Evolutionary conservation across 2,113 vertebrate species (phyloP).

Genomic region (Vicugna pacos): DNA sequence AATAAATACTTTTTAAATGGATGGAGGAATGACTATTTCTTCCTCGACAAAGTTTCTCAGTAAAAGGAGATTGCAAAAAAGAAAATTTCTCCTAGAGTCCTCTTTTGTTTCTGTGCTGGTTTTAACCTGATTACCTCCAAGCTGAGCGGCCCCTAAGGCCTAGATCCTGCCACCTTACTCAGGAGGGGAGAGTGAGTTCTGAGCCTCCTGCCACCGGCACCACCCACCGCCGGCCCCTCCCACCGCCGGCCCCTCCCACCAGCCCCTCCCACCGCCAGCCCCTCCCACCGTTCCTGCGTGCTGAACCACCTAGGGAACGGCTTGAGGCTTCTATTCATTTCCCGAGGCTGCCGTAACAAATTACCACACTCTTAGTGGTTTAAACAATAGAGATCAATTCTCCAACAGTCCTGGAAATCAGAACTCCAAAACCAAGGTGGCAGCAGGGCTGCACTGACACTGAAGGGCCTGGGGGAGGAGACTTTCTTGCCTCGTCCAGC

Average conservation of each 20-base stretch:
- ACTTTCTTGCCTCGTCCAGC: no score
- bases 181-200: background rate
- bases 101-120: background rate
- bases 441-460: background rate
- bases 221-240: no score
- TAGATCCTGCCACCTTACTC: accelerated
- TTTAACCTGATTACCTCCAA: background rate
- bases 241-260: accelerated
- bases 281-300: background rate
- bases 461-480: no score
- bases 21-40: background rate
- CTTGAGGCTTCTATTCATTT: background rate
- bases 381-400: background rate
- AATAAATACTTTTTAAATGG: background rate
- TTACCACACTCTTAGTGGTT: background rate
- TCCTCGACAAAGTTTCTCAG: background rate
- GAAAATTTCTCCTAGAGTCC: background rate
- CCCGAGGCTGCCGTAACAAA: background rate
- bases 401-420: background rate
- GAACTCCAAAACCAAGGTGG: background rate
- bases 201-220: background rate
- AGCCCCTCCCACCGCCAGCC: accelerated
- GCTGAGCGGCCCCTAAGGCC: background rate
- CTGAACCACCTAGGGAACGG: no score
- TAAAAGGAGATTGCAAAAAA: background rate